These are phyloP conservation scores for Antedon bifida DNA, from an alignment of 35 echinoderm and acorn worm genomes.

Conservation along the genomic window DNA sequence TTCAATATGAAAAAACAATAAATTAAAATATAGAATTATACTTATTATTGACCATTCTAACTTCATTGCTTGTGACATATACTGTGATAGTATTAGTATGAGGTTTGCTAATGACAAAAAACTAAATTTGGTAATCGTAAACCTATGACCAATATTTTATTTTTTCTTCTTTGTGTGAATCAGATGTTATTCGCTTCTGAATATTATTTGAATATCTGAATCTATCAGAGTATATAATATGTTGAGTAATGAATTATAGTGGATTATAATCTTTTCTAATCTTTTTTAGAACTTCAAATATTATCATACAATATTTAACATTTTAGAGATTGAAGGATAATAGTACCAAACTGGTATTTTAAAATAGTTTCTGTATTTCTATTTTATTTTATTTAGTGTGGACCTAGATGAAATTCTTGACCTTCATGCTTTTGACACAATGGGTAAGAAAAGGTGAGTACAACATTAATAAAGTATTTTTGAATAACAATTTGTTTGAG, in stretches of 20 bases:
- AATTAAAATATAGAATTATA: background rate
- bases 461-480: slow-evolving; percentile 20
- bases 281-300: background rate
- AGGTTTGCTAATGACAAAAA: too few relatives aligned
- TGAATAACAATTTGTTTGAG: slow-evolving; percentile 23
- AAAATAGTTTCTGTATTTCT: too few relatives aligned
- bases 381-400: slow-evolving; percentile 32
- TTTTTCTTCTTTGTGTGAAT: too few relatives aligned
- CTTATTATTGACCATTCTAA: background rate
- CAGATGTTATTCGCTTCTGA: too few relatives aligned
- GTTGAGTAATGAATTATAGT: too few relatives aligned
- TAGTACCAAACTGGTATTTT: background rate
- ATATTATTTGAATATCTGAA: too few relatives aligned
- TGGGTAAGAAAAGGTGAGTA: slow-evolving; percentile 28
- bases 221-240: too few relatives aligned
- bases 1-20: background rate
- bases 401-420: slow-evolving; percentile 67
- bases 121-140: too few relatives aligned
- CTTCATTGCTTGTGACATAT: too few relatives aligned
- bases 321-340: background rate
- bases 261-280: too few relatives aligned
- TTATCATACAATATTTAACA: background rate
- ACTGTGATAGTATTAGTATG: too few relatives aligned
- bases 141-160: too few relatives aligned
- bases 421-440: slow-evolving; percentile 66